phyloP scores from a whole-genome alignment of 2,113 vertebrate species.

The Plestiodon gilberti region DNA sequence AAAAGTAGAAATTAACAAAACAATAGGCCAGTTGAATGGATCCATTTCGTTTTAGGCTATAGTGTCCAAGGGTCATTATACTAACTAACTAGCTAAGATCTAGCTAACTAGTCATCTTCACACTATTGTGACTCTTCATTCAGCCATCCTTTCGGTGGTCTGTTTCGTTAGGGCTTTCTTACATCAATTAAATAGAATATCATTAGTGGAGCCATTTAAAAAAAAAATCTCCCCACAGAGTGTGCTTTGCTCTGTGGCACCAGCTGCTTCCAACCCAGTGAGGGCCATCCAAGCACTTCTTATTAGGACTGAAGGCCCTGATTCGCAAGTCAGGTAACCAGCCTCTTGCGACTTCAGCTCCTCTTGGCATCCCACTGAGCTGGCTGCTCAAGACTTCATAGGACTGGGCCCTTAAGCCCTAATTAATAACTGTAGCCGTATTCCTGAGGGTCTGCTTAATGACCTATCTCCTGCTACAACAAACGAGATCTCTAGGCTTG shows the following conservation, averaged over 20 bases:
- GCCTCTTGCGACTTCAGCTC: constrained; percentile 66
- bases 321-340: constrained; percentile 62
- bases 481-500: constrained; percentile 53
- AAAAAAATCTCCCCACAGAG: constrained; percentile 9
- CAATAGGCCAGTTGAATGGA: constrained; percentile 65
- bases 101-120: constrained; percentile 58
- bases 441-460: constrained; percentile 56
- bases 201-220: constrained; percentile 60
- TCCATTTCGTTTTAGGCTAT: constrained; percentile 54
- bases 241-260: constrained; percentile 45
- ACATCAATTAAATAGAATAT: constrained; percentile 62
- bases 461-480: constrained; percentile 54
- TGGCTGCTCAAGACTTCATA: constrained; percentile 60
- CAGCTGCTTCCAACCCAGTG: constrained; percentile 53
- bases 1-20: constrained; percentile 78
- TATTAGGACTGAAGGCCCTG: constrained; percentile 63
- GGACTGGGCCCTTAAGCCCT: constrained; percentile 67
- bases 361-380: constrained; percentile 66
- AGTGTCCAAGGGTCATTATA: constrained; percentile 55
- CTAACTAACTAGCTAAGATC: constrained; percentile 48
- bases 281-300: constrained; percentile 63
- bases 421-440: constrained; percentile 68
- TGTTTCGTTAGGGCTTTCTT: constrained; percentile 35
- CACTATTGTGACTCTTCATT: constrained; percentile 32
- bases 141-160: constrained; percentile 41